Percentiles rank a stretch among this genome's conserved stretches.
phyloP scores from a whole-genome alignment of 2,113 vertebrate genomes.

The Dipodomys stephensi region DNA sequence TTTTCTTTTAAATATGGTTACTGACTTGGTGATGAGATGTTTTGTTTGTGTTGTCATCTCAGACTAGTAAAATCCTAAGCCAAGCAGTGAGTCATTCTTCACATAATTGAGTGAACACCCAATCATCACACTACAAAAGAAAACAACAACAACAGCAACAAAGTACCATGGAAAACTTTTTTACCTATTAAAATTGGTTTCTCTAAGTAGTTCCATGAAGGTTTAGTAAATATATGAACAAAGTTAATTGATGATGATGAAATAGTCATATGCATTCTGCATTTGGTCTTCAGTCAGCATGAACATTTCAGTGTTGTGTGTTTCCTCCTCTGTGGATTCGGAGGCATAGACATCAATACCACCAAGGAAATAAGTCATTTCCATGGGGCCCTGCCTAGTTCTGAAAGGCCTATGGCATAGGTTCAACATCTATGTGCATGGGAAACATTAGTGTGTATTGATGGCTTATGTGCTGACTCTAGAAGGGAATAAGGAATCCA shows the following conservation, averaged over 20 bases:
- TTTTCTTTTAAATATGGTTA: background rate
- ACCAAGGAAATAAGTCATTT: background rate
- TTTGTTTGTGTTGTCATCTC: too few relatives aligned
- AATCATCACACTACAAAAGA: too few relatives aligned
- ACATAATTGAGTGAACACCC: too few relatives aligned
- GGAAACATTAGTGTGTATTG: too few relatives aligned
- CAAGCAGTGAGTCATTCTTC: too few relatives aligned
- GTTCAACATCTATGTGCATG: too few relatives aligned
- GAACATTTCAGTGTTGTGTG: background rate
- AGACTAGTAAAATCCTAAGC: too few relatives aligned
- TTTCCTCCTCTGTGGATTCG: background rate
- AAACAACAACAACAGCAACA: too few relatives aligned
- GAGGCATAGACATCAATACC: background rate
- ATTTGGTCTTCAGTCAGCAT: background rate
- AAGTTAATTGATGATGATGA: background rate
- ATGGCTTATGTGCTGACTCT: too few relatives aligned
- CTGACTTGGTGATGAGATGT: background rate
- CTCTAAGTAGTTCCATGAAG: background rate
- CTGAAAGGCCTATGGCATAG: too few relatives aligned
- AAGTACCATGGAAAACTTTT: background rate
- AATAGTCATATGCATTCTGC: background rate
- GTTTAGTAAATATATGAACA: background rate
- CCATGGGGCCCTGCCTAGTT: too few relatives aligned
- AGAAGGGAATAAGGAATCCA: too few relatives aligned
- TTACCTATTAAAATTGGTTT: background rate